phyloP scores from a whole-genome alignment of 2,888 invertebrate species.

The Eremobia ochroleuca region DNA sequence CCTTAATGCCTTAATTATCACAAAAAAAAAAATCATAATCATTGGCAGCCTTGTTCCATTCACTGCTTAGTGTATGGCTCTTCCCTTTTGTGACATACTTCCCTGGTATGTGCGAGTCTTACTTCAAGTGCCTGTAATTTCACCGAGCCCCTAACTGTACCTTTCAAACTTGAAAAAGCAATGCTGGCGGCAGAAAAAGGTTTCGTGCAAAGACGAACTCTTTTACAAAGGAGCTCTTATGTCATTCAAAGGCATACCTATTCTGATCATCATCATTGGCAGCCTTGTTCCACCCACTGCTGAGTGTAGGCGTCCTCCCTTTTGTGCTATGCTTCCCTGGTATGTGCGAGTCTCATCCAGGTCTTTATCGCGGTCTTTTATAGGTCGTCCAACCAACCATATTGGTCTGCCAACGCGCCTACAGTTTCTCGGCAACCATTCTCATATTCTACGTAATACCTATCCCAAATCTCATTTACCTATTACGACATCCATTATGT shows the following conservation, averaged over 20 bases:
- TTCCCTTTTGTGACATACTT: neutral
- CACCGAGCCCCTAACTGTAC: neutral
- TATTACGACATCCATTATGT: constrained; percentile 7
- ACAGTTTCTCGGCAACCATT: neutral
- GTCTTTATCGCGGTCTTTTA: neutral
- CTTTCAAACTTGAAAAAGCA: neutral
- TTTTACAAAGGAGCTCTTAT: neutral
- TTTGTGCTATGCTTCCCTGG: neutral
- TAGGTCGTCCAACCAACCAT: neutral
- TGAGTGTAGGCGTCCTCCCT: neutral
- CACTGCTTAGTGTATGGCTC: neutral
- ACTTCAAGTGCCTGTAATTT: neutral
- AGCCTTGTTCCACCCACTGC: neutral
- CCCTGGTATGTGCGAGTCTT: neutral
- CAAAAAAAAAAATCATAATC: too few relatives aligned
- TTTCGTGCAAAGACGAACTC: neutral
- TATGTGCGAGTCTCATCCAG: neutral
- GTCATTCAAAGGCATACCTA: too few relatives aligned
- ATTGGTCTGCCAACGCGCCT: neutral
- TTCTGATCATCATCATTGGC: neutral
- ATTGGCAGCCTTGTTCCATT: neutral
- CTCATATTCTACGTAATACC: neutral
- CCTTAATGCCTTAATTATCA: neutral
- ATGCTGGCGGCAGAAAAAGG: neutral
- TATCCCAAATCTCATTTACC: neutral